Evolutionary conservation across 2,888 invertebrate genomes (phyloP).

Genomic region (Crossocerus cetratus): DNA sequence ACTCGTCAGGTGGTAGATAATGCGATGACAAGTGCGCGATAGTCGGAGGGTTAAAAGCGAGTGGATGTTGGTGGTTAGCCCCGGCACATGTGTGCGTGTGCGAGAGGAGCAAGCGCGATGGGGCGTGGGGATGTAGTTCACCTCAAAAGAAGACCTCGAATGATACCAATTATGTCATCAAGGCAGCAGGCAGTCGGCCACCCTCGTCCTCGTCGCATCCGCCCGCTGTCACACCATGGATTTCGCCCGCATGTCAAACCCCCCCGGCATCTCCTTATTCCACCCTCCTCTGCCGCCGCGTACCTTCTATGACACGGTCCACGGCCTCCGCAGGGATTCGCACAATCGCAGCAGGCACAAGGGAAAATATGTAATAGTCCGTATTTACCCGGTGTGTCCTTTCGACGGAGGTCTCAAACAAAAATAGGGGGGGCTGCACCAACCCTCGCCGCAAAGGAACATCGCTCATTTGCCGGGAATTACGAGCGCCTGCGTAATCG

Average conservation of each 20-base stretch:
- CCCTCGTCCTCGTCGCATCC: slow-evolving; percentile 41
- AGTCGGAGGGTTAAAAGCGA: slow-evolving; percentile 8
- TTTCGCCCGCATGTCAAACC: slow-evolving; percentile 67
- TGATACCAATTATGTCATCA: slow-evolving; percentile 75
- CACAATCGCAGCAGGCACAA: slow-evolving; percentile 47
- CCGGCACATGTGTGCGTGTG: slow-evolving; percentile 31
- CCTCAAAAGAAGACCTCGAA: slow-evolving; percentile 70
- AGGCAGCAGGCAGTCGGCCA: slow-evolving; percentile 41
- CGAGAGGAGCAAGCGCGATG: slow-evolving; percentile 22
- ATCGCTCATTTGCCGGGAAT: too few species aligned
- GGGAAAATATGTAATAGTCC: slow-evolving; percentile 53
- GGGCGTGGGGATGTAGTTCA: slow-evolving; percentile 58
- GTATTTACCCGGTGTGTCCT: slow-evolving; percentile 31
- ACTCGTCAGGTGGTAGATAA: background rate
- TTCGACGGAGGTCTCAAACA: background rate
- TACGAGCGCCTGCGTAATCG: too few species aligned
- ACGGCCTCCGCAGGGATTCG: slow-evolving; percentile 33
- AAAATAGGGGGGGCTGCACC: too few species aligned
- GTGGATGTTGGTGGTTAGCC: background rate
- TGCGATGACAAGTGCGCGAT: slow-evolving; percentile 4
- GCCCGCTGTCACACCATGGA: slow-evolving; percentile 58
- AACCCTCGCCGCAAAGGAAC: too few species aligned
- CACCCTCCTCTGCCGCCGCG: slow-evolving; percentile 22
- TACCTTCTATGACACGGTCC: slow-evolving; percentile 24
- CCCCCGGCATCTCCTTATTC: slow-evolving; percentile 57